Evolutionary conservation across 2,888 invertebrate genomes (phyloP), one percentile per base, ranked within the genome.

Genomic region (Meteorus cinctellus): DNA sequence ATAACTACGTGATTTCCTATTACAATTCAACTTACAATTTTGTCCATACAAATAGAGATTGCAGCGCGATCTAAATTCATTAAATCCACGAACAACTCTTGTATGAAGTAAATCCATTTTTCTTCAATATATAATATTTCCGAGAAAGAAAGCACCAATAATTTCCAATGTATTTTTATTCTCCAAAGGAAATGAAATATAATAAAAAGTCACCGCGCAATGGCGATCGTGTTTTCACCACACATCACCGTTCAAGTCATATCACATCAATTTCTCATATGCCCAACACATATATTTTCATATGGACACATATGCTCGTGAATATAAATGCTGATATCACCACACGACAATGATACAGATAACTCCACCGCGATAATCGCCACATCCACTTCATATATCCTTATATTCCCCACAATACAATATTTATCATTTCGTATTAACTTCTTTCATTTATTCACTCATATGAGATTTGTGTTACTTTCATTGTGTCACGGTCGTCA

Each of bases 41-140:
- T 86, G 87, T 73, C 85, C 81, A 71, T 84, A 84, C 71, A 88
- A 83, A 84, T 88, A 88, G 75, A 87, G 83, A 76, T 87, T 85
- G 76, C 86, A 79, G 16, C 87, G 86, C 41, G 87, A 86, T 82
- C 86, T 84, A 72, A 88, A 82, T 80, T 87, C 86, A 82, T 85
- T 84, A 82, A 88, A 83, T 86, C 87, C 87, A 79, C 86, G 86
- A 74, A 84, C 81, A 79, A 88, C 78, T 80, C 87, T 87, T 71
- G 83, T 82, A 60, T 81, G 80, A 60, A 84, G 84, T 76, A 87
- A 80, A 75, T 89, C 89, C 89, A 88, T 89, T 75, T 73, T 83
- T 78, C 72, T 45, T 65, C 68, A 31, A 59, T 36, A n/a, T 60
- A 34, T 70, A 19, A 59, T 4, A 6, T 45, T 16, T 19, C 6